These are phyloP conservation scores for Anas bernieri DNA, from an alignment of 2,797 vertebrate species.

Conservation along the genomic window DNA sequence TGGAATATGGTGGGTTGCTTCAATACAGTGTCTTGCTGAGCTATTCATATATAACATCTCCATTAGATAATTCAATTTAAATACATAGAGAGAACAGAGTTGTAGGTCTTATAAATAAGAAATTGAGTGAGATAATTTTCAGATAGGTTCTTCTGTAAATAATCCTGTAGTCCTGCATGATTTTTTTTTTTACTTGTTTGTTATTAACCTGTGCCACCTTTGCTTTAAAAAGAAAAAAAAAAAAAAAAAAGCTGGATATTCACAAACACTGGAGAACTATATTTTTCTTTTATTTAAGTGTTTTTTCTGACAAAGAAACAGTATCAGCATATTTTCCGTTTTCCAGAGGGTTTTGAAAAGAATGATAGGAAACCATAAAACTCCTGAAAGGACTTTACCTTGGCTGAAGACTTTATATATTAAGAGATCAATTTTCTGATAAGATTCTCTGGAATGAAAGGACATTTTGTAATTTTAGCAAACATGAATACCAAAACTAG, in stretches of 20 bases:
- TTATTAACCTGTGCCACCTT: slow-evolving; percentile 61
- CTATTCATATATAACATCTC: slow-evolving; percentile 68
- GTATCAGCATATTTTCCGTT: slow-evolving; percentile 72
- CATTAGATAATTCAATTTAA: slow-evolving; percentile 80
- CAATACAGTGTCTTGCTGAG: slow-evolving; percentile 64
- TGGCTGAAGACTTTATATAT: slow-evolving; percentile 68
- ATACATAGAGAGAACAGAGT: slow-evolving; percentile 38
- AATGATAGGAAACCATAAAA: slow-evolving; percentile 62
- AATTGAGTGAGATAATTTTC: background rate
- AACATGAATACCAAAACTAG: slow-evolving; percentile 68
- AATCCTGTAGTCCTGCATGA: slow-evolving; percentile 36
- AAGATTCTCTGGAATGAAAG: slow-evolving; percentile 72
- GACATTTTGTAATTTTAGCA: slow-evolving; percentile 77
- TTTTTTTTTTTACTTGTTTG: background rate
- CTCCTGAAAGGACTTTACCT: slow-evolving; percentile 65
- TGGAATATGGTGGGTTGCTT: slow-evolving; percentile 44
- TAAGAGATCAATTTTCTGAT: slow-evolving; percentile 83
- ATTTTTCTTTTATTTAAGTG: slow-evolving; percentile 56
- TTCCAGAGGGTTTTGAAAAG: slow-evolving; percentile 69
- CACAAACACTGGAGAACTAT: slow-evolving; percentile 18
- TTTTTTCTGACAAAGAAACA: slow-evolving; percentile 45
- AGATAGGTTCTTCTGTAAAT: slow-evolving; percentile 55
- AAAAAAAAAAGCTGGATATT: background rate
- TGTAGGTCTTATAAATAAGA: slow-evolving; percentile 18
- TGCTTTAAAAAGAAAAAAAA: background rate